Conservation (phyloP, 2,113 vertebrate species). For the Marcusenius ussheri region DNA sequence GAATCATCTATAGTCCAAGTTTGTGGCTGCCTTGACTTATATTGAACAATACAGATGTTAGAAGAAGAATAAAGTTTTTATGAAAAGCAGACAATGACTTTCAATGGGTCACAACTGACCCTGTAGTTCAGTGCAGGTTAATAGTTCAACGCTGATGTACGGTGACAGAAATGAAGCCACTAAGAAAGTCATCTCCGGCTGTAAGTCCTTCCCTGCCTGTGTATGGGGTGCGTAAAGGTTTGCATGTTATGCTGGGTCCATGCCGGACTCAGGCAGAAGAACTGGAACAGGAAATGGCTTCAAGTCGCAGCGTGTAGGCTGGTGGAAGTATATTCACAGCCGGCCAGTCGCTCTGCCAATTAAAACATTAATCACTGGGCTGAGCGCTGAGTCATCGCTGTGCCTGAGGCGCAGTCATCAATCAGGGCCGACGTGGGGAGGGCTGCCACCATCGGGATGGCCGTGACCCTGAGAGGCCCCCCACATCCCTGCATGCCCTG, state of each 20-base stretch:
- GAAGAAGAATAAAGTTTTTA: neutral
- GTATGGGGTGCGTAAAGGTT: neutral
- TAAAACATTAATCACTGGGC: constrained; percentile 62
- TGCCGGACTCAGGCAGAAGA: neutral
- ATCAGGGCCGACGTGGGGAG: constrained; percentile 44
- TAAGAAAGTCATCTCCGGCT: neutral
- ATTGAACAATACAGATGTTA: neutral
- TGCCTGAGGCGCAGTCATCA: constrained; percentile 49
- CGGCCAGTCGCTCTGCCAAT: constrained; percentile 51
- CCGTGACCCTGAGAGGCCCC: neutral
- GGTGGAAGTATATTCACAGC: constrained; percentile 33
- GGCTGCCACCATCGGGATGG: neutral
- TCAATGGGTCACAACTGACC: neutral
- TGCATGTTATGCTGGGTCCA: neutral
- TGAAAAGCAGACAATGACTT: neutral
- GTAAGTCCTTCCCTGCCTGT: neutral
- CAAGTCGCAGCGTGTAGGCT: neutral
- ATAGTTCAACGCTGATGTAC: neutral
- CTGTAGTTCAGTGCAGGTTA: neutral
- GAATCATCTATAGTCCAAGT: no score
- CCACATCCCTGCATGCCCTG: neutral
- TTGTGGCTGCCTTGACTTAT: neutral
- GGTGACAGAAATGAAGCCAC: neutral
- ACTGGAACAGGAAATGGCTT: constrained; percentile 4
- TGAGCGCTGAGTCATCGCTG: constrained; percentile 55